Evolutionary conservation across 2,888 invertebrate species (phyloP).

Genomic region (Drosophila mimica): DNA sequence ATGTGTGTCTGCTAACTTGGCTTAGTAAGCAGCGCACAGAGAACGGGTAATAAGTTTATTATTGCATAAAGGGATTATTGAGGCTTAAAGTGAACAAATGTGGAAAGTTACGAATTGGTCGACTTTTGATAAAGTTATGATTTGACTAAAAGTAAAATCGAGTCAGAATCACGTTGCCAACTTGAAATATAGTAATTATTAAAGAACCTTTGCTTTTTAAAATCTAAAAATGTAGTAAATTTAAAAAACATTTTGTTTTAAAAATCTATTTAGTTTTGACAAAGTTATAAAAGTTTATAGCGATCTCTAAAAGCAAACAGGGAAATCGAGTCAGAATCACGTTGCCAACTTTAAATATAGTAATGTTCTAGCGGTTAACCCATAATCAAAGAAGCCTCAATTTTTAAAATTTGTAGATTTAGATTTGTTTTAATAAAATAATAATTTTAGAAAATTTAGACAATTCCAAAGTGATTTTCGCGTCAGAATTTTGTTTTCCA

Average conservation of each 20-base stretch:
- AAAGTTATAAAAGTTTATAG: background rate
- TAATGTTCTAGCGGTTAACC: background rate
- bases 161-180: background rate
- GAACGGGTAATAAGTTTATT: constrained; percentile 3
- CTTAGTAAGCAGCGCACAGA: background rate
- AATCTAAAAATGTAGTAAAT: no score
- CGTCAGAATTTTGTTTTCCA: background rate
- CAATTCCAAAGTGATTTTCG: background rate
- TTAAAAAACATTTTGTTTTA: no score
- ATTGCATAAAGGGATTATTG: background rate
- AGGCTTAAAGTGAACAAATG: background rate
- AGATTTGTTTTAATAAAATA: background rate
- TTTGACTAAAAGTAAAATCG: background rate
- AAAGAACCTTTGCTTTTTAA: no score
- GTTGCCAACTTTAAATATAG: background rate
- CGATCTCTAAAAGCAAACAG: no score
- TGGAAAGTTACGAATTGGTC: background rate
- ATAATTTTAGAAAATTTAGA: no score
- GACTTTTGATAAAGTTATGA: background rate
- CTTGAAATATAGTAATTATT: background rate
- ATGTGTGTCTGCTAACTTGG: constrained; percentile 6
- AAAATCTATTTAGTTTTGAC: no score
- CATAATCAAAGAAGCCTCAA: fast-evolving
- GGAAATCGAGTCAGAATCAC: no score
- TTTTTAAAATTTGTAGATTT: background rate